Conservation (phyloP, 23 tunicate genomes). For the Clavelina lepadiformis region DNA sequence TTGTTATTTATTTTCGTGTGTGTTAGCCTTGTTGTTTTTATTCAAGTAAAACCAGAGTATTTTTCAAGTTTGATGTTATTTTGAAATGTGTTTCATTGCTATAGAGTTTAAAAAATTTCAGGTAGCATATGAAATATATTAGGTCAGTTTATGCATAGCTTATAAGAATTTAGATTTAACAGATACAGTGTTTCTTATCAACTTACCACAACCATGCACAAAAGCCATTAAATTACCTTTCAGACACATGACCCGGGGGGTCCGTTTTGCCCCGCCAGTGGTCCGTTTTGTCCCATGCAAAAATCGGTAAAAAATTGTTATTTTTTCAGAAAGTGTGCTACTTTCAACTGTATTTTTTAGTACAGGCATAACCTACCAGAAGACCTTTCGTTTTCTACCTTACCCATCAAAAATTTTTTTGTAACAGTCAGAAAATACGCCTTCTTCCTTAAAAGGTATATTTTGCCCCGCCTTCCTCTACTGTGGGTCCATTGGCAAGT, state of each 20-base stretch:
- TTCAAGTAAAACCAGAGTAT: background rate
- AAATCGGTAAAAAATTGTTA: background rate
- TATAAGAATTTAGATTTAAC: background rate
- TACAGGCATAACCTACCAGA: background rate
- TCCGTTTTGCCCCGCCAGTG: too few relatives aligned
- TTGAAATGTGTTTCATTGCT: background rate
- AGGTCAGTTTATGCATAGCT: slow-evolving; percentile 1
- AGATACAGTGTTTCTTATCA: background rate
- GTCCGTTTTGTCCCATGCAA: background rate
- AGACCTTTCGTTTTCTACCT: background rate
- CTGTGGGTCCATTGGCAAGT: background rate
- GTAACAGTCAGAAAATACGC: background rate
- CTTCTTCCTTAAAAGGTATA: background rate
- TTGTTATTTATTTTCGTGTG: background rate
- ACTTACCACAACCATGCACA: slow-evolving; percentile 2
- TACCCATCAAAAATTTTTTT: background rate
- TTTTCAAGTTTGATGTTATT: background rate
- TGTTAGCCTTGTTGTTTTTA: background rate
- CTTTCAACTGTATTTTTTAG: background rate
- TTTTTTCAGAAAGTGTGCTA: background rate
- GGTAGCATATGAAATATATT: slow-evolving; percentile 3
- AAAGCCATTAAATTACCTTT: background rate
- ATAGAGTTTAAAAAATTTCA: background rate
- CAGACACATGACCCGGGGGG: background rate
- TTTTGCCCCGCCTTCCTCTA: slow-evolving; percentile 1